These are phyloP conservation scores for Trichonephila inaurata DNA, from an alignment of 1,140 invertebrate genomes.

Conservation along the genomic window DNA sequence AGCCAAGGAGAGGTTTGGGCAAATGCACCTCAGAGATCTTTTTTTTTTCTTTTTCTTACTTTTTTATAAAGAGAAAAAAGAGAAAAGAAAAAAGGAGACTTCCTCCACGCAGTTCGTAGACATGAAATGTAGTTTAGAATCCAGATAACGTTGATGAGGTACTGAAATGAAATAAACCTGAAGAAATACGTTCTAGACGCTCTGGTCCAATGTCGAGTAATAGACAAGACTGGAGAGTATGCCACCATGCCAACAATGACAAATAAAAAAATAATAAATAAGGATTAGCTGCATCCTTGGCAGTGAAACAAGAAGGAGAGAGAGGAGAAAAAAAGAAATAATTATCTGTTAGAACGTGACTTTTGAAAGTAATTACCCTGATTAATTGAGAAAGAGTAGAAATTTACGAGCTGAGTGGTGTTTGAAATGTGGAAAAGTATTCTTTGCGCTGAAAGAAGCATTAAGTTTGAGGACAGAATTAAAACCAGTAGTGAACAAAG, in stretches of 20 bases:
- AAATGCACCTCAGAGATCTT: background rate
- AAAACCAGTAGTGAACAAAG: background rate
- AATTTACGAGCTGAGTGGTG: slow-evolving; percentile 29
- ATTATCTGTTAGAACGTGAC: slow-evolving; percentile 39
- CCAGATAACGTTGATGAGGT: slow-evolving; percentile 11
- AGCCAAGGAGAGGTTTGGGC: background rate
- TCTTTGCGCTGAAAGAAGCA: background rate
- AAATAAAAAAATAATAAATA: background rate
- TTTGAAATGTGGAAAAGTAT: background rate
- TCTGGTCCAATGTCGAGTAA: background rate
- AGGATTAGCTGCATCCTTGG: background rate
- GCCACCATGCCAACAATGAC: background rate
- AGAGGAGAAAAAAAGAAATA: background rate
- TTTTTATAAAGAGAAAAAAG: background rate
- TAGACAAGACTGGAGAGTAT: background rate
- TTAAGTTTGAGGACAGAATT: too few species aligned
- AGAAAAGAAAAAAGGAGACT: background rate
- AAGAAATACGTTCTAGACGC: background rate
- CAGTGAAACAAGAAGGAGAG: background rate
- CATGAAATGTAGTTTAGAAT: slow-evolving; percentile 31
- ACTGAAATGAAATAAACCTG: background rate
- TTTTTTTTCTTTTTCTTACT: background rate
- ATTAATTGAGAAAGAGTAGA: slow-evolving; percentile 45
- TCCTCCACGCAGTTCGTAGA: background rate
- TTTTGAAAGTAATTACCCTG: slow-evolving; percentile 25